A percentile compares a stretch with the other conserved stretches of the same genome.
Conservation (phyloP, 2,113 vertebrate species). For the Eolophus roseicapilla region DNA sequence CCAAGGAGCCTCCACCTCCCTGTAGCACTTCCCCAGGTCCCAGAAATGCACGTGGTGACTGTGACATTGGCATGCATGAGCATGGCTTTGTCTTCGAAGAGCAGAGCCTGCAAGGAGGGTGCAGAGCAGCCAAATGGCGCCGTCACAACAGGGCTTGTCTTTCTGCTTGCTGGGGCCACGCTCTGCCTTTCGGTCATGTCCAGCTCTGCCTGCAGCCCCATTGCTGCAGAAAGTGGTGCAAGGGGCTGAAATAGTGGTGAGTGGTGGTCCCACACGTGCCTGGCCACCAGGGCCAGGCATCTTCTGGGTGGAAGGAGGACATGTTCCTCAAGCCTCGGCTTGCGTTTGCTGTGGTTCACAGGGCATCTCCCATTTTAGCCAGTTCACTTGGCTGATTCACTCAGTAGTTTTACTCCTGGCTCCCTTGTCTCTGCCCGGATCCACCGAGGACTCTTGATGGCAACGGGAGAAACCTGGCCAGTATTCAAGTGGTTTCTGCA, state of each 20-base stretch:
- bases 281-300: background rate
- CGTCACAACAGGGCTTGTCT: background rate
- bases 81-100: conserved; percentile 9
- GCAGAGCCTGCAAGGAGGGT: background rate
- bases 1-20: background rate
- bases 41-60: conserved; percentile 18
- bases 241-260: background rate
- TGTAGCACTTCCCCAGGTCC: background rate
- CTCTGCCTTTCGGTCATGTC: background rate
- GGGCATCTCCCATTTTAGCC: background rate
- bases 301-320: background rate
- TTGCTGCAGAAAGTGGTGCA: background rate
- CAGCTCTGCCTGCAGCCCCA: background rate
- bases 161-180: background rate
- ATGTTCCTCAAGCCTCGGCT: background rate
- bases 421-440: background rate
- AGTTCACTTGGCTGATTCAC: background rate
- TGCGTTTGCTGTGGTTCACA: background rate
- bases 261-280: rapidly evolving
- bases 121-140: background rate
- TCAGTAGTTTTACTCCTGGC: background rate
- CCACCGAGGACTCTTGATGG: background rate
- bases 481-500: conserved; percentile 11
- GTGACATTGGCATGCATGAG: conserved; percentile 24
- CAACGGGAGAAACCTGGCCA: conserved; percentile 46